Conservation (phyloP, 2,888 invertebrate species). For the Cartodere bifasciata region DNA sequence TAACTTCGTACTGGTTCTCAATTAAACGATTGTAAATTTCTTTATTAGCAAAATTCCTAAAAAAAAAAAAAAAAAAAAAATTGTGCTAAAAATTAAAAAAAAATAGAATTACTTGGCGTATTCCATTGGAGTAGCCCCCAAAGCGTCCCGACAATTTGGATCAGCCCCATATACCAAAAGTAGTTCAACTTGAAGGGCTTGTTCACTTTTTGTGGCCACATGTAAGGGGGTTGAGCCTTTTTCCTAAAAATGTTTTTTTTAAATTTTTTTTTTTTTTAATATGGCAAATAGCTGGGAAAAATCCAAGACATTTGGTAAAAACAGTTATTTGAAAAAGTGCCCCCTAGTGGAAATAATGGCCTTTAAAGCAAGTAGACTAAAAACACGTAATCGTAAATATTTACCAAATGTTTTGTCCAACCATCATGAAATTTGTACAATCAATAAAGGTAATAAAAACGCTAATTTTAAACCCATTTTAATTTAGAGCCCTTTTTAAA, state of each 20-base stretch:
- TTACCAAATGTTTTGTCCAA: too few species aligned
- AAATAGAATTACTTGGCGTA: slow-evolving; percentile 35
- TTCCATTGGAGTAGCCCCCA: slow-evolving; percentile 52
- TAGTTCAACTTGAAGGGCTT: slow-evolving; percentile 82
- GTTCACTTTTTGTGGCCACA: slow-evolving; percentile 89
- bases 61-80: slow-evolving; percentile 13
- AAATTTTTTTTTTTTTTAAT: slow-evolving; percentile 4
- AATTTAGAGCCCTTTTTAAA: too few species aligned
- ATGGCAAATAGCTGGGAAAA: background rate
- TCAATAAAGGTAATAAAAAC: too few species aligned
- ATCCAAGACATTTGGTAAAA: too few species aligned
- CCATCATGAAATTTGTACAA: too few species aligned
- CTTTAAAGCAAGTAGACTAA: too few species aligned
- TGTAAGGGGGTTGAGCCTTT: slow-evolving; percentile 86
- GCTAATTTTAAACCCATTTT: too few species aligned
- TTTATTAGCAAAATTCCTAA: slow-evolving; percentile 59
- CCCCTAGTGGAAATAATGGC: background rate
- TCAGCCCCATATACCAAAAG: slow-evolving; percentile 90
- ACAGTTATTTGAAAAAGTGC: too few species aligned
- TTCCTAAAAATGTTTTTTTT: too few species aligned
- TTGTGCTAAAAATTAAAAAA: background rate
- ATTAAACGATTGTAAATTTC: slow-evolving; percentile 71
- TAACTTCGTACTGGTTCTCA: slow-evolving; percentile 87
- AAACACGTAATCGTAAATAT: too few species aligned
- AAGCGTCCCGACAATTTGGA: slow-evolving; percentile 68